These are phyloP conservation scores for Aratinga solstitialis DNA, from an alignment of 2,797 vertebrate genomes.

Conservation along the genomic window DNA sequence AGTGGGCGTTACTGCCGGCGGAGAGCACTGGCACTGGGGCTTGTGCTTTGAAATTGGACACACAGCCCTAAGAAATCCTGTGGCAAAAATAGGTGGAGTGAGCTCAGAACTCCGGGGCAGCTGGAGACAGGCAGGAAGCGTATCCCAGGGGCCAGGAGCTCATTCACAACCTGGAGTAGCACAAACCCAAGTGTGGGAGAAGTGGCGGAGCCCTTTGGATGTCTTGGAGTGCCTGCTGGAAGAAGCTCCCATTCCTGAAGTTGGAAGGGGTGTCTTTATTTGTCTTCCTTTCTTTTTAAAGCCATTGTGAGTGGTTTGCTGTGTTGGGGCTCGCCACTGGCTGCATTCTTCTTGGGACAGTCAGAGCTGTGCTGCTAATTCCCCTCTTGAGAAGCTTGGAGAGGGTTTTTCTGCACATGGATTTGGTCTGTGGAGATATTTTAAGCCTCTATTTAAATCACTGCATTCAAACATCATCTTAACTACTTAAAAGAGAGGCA, in stretches of 20 bases:
- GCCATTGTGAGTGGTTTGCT: not conserved
- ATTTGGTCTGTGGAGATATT: conserved; percentile 2
- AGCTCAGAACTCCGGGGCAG: rapidly evolving
- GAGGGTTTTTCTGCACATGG: not conserved
- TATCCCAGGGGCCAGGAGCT: not conserved
- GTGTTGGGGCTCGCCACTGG: not conserved
- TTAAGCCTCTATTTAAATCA: not conserved
- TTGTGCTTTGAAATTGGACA: conserved; percentile 28
- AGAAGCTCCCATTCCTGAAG: not conserved
- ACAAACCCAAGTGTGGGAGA: not conserved
- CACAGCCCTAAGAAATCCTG: not conserved
- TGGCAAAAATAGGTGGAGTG: conserved; percentile 36
- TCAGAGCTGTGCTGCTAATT: not conserved
- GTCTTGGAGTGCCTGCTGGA: not conserved
- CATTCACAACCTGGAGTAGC: not conserved
- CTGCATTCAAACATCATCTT: not conserved
- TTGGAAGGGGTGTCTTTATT: not conserved
- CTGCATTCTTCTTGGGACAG: conserved; percentile 17
- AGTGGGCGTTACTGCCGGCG: not conserved
- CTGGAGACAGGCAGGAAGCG: not conserved
- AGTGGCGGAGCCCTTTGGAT: not conserved
- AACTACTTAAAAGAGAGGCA: not conserved
- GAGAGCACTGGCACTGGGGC: not conserved
- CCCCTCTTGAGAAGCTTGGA: not conserved
- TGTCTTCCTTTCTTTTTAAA: not conserved